Evolutionary conservation across 2,888 invertebrate species (phyloP).

Genomic region (Tachina lurida): DNA sequence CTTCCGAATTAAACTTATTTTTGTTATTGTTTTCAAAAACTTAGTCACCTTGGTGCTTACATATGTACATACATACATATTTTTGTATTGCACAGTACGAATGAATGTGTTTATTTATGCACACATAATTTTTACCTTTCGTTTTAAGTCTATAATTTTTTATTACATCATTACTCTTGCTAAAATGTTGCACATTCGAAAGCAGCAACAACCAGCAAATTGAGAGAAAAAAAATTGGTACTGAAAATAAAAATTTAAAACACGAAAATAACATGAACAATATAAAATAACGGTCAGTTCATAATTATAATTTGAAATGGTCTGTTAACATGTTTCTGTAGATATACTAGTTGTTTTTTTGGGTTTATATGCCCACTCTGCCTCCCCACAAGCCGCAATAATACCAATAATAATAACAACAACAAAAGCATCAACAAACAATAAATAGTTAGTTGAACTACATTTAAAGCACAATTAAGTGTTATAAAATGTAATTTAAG

Average conservation of each 20-base stretch:
- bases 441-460: constrained; percentile 15
- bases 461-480: constrained; percentile 40
- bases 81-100: neutral
- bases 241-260: neutral
- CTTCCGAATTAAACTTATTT: neutral
- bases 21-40: neutral
- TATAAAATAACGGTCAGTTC: constrained; percentile 43
- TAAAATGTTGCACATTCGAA: constrained; percentile 16
- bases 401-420: neutral
- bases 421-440: constrained; percentile 22
- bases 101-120: neutral
- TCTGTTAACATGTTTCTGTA: constrained; percentile 14
- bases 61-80: neutral
- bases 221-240: neutral
- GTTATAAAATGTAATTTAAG: constrained; percentile 16
- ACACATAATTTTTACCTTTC: neutral
- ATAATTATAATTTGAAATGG: constrained; percentile 45
- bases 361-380: too few species aligned
- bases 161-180: constrained; percentile 46
- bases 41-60: neutral
- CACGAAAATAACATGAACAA: constrained; percentile 21
- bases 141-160: constrained; percentile 27
- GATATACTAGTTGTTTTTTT: neutral
- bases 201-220: neutral
- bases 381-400: neutral